Base-by-base conservation (phyloP, 2,888 invertebrate genomes). In the Folsomia manolachei region DNA sequence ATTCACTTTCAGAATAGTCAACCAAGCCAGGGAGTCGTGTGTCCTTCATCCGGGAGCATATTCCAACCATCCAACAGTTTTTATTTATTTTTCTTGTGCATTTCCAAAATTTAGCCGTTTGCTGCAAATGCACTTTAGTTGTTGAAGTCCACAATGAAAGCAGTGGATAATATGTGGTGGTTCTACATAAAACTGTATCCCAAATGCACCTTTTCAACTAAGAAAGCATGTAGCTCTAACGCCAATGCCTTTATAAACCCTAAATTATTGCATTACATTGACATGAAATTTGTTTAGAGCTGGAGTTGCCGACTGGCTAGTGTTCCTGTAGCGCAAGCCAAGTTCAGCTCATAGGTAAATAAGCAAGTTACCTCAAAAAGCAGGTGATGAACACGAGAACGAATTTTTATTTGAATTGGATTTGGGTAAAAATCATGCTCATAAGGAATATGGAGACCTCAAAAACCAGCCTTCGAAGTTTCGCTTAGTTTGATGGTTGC, bases 321-420 rank as follows among this genome's bases (percentile, higher is more conserved):
- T 63, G 26, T 60, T 51, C 11, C 27, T 64, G 18, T 14, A 64
- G 19, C 65, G 21, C 19, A 23, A 64, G 27, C 39, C 21, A 27
- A 19, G n/a, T n/a, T n/a, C n/a, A n/a, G n/a, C n/a, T n/a, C n/a
- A n/a, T n/a, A n/a, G n/a, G n/a, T n/a, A n/a, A n/a, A 64, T 14
- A 4, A 64, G 21, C 14, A 11, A 21, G 18, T 19, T 26, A 64
- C n/a, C 2, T 23, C 18, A 66, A 14, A 69, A 70, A 78, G 80
- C 80, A 80, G 80, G 80, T 80, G 80, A 78, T 77, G 78, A 80
- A 76, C 73, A 76, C 75, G 77, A 75, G 76, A 80, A 80, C 80
- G 77, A 80, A 80, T 80, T 78, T 78, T 77, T 80, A 78, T 80
- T 79, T n/a, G n/a, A n/a, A n/a, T n/a, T n/a, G n/a, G n/a, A n/a